Conservation (phyloP, 1,140 invertebrate genomes). For the Leptonema lineaticorne region DNA sequence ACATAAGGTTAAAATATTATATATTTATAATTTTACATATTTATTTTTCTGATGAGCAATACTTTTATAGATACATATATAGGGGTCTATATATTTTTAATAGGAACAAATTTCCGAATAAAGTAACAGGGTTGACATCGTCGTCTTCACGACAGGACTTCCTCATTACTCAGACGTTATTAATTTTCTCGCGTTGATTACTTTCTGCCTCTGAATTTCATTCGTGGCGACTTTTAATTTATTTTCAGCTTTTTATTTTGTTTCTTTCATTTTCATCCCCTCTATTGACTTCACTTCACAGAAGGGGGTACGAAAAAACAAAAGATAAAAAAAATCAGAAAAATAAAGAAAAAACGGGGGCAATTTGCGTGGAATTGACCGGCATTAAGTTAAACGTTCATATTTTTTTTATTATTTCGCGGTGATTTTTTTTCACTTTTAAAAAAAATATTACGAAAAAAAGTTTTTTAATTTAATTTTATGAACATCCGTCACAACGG, state of each 20-base stretch:
- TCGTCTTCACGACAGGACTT: neutral
- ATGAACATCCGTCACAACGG: neutral
- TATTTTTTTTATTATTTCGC: neutral
- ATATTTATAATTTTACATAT: too few species aligned
- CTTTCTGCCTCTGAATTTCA: conserved; percentile 4
- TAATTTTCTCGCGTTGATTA: conserved; percentile 14
- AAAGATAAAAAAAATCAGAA: neutral
- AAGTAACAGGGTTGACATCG: neutral
- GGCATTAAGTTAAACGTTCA: conserved; percentile 9
- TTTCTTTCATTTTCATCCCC: neutral
- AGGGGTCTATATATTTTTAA: conserved; percentile 2
- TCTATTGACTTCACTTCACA: too few species aligned
- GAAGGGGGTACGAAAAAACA: too few species aligned
- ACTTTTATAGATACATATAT: too few species aligned
- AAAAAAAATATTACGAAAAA: neutral
- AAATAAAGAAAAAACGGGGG: neutral
- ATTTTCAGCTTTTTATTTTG: neutral
- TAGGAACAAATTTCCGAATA: neutral
- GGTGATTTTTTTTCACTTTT: too few species aligned
- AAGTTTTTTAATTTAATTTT: conserved; percentile 19
- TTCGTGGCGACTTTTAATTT: neutral
- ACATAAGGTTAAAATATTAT: too few species aligned
- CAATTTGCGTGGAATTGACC: conserved; percentile 3
- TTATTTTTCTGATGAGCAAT: too few species aligned
- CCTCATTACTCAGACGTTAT: conserved; percentile 6